A percentile compares a stretch with the other conserved stretches of the same genome.
These are phyloP conservation scores for Jaculus jaculus DNA, from an alignment of 2,113 vertebrate genomes.

Conservation along the genomic window DNA sequence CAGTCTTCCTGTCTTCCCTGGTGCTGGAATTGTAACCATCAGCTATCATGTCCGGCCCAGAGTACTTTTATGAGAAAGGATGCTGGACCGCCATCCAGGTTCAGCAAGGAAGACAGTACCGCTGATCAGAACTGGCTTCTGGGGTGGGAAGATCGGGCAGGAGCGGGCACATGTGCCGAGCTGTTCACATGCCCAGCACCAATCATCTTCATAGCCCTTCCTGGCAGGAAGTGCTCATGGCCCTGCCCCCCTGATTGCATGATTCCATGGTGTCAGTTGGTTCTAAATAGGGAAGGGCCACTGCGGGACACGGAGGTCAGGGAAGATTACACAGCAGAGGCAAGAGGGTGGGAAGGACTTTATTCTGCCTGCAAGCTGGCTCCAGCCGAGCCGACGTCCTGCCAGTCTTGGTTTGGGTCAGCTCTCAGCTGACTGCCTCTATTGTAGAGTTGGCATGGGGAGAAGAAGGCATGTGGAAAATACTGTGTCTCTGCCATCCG, in stretches of 20 bases:
- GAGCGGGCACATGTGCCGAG: neutral
- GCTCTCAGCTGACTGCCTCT: neutral
- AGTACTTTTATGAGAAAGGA: slow-evolving; percentile 19
- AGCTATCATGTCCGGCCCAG: neutral
- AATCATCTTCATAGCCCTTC: neutral
- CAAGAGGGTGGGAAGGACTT: neutral
- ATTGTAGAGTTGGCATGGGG: slow-evolving; percentile 16
- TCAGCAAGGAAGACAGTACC: neutral
- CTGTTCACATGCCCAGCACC: neutral
- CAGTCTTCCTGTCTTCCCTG: neutral
- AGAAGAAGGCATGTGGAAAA: neutral
- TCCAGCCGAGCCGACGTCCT: slow-evolving; percentile 23
- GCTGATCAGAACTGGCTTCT: neutral
- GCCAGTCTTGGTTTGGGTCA: neutral
- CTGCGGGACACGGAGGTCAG: neutral
- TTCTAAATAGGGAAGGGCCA: neutral
- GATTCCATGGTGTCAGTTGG: neutral
- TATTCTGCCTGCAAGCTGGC: neutral
- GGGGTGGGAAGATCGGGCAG: neutral
- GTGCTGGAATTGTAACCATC: neutral
- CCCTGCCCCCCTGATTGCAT: neutral
- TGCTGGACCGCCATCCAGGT: neutral
- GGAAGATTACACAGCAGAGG: neutral
- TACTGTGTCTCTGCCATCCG: neutral
- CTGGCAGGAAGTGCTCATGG: neutral